phyloP scores from a whole-genome alignment of 2,113 vertebrate species.

The Rostratula benghalensis region DNA sequence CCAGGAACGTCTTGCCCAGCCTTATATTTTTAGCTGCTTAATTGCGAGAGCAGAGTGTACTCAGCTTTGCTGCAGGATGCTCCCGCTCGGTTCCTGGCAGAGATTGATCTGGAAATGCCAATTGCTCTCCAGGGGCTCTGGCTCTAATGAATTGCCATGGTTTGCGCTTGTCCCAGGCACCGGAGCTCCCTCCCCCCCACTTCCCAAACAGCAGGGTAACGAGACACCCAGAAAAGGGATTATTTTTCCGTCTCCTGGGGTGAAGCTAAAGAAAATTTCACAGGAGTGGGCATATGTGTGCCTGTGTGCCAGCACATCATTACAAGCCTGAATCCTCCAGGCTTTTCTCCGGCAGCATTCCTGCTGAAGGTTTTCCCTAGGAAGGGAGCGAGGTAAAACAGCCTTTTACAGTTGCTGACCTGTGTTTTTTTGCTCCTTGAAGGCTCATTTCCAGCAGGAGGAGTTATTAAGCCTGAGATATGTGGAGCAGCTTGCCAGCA shows the following conservation, averaged over 20 bases:
- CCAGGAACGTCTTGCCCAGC: background rate
- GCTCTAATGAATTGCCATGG: conserved; percentile 53
- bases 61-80: conserved; percentile 51
- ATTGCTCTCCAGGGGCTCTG: conserved; percentile 50
- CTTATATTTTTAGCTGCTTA: conserved; percentile 64
- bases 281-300: background rate
- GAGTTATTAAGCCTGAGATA: background rate
- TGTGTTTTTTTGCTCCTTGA: background rate
- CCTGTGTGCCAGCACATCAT: background rate
- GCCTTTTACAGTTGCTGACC: background rate
- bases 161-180: background rate
- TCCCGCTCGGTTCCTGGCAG: conserved; percentile 48
- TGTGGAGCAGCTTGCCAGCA: background rate
- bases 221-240: background rate
- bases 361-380: background rate
- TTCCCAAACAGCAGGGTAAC: background rate
- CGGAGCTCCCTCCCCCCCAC: background rate
- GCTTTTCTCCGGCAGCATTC: background rate
- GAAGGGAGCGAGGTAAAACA: background rate
- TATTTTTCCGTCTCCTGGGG: background rate
- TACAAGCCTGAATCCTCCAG: background rate
- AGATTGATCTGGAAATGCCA: conserved; percentile 71
- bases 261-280: background rate
- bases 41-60: conserved; percentile 54
- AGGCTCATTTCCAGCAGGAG: background rate